Conservation (phyloP, 2,113 vertebrate genomes). For the Chiloscyllium plagiosum region DNA sequence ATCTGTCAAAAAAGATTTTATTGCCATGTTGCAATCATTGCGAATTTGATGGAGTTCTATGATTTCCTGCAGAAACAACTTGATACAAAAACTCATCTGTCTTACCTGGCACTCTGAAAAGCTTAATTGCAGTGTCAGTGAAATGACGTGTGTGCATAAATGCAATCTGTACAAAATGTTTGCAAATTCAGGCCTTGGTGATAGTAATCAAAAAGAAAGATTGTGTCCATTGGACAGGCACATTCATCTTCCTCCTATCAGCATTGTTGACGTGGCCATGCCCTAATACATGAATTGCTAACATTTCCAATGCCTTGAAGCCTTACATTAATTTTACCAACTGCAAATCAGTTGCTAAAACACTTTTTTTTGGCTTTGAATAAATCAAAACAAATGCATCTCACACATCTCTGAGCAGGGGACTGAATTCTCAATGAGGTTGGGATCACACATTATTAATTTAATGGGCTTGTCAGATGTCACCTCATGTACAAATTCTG, state of each 20-base stretch:
- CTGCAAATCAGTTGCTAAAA: conserved; percentile 2
- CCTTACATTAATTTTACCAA: conserved; percentile 10
- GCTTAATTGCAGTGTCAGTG: conserved; percentile 17
- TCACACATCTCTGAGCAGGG: neutral
- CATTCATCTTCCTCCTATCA: conserved; percentile 16
- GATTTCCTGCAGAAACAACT: neutral
- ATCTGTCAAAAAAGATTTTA: neutral
- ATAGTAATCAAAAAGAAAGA: conserved; percentile 12
- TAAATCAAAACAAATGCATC: conserved; percentile 28
- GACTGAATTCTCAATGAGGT: conserved; percentile 20
- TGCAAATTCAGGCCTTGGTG: conserved; percentile 19
- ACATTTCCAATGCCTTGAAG: conserved; percentile 21
- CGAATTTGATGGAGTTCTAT: neutral
- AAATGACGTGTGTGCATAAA: conserved; percentile 11
- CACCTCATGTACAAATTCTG: neutral
- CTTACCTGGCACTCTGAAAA: conserved; percentile 21
- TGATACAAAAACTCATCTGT: neutral
- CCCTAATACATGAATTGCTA: conserved; percentile 4
- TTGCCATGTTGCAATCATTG: neutral
- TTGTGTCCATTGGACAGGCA: neutral
- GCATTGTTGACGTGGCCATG: neutral
- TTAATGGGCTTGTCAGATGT: conserved; percentile 36
- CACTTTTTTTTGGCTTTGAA: conserved; percentile 12
- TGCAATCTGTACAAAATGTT: conserved; percentile 25
- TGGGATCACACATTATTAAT: conserved; percentile 36